Evolutionary conservation across 2,797 vertebrate genomes (phyloP), one percentile per base, ranked within the genome.

Genomic region (Periophthalmus magnuspinnatus): DNA sequence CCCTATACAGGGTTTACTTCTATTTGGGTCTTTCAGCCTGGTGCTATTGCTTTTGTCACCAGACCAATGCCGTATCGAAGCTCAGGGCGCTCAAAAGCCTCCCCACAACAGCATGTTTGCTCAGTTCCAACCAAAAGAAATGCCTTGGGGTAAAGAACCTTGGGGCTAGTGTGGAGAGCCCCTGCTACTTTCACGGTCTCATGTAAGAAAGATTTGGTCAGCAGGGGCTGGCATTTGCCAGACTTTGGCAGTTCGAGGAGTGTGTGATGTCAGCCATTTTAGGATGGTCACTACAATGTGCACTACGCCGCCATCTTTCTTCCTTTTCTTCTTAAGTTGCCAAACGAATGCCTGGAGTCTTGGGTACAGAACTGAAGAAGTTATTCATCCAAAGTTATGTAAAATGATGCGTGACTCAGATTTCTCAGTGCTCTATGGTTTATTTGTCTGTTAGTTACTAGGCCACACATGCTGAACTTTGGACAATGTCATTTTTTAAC

Each of bases 261-360:
- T 78, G 86, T 90, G 75, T 88, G 84, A 90, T 89, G 90, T 91
- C 92, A 90, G 92, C 91, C 92, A 93, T 93, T 93, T 93, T 93
- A 91, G 84, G 84, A 88, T 88, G 89, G 90, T 90, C 91, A 84
- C 85, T 88, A 86, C 87, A 93, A 89, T 85, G 90, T 86, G 87
- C 76, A 67, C 79, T 83, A 62, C 67, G 76, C 88, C 88, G 91
- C 90, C 92, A 93, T 93, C 87, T 93, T 93, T 92, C 82, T 86
- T 91, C 80, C 84, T 86, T 86, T 90, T 91, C 76, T 89, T 90
- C 80, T 86, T 76, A 89, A 90, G 81, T 88, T 84, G 81, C 82
- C 79, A 86, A 86, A 89, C 82, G 79, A 89, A 88, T 81, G 88
- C 71, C 88, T 87, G 86, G 90, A 89, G 86, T 91, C 84, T 86